phyloP scores from a whole-genome alignment of 2,113 vertebrate genomes.

The Rhodinocichla rosea region DNA sequence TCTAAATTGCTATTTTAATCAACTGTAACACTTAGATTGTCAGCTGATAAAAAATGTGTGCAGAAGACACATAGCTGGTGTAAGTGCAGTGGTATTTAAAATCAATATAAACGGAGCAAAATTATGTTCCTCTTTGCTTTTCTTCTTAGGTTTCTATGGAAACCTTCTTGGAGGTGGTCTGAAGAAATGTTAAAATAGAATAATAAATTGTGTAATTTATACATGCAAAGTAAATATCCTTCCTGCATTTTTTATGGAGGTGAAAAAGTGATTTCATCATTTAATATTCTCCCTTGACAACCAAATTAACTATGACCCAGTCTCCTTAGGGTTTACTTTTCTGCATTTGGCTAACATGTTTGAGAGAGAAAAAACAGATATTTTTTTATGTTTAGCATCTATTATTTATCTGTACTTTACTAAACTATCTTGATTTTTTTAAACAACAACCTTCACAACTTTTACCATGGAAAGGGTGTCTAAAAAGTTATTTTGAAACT shows the following conservation, averaged over 20 bases:
- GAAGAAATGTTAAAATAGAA: constrained; percentile 57
- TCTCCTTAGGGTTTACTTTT: background rate
- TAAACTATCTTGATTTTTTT: background rate
- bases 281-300: constrained; percentile 17
- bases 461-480: background rate
- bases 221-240: constrained; percentile 48
- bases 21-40: constrained; percentile 9
- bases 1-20: constrained; percentile 55
- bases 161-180: constrained; percentile 57
- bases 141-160: constrained; percentile 71
- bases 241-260: background rate
- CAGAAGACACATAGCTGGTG: background rate
- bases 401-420: constrained; percentile 27
- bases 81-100: constrained; percentile 18
- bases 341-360: background rate
- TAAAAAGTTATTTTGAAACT: constrained; percentile 3
- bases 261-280: constrained; percentile 21
- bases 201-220: constrained; percentile 43
- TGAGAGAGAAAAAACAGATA: background rate
- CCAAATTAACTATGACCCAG: background rate
- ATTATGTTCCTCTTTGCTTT: constrained; percentile 43
- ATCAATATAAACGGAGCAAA: constrained; percentile 36
- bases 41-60: constrained; percentile 43
- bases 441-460: background rate
- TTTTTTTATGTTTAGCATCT: background rate